Evolutionary conservation across 2,113 vertebrate species (phyloP), one percentile per base, ranked within the genome.

Genomic region (Syngnathus floridae): DNA sequence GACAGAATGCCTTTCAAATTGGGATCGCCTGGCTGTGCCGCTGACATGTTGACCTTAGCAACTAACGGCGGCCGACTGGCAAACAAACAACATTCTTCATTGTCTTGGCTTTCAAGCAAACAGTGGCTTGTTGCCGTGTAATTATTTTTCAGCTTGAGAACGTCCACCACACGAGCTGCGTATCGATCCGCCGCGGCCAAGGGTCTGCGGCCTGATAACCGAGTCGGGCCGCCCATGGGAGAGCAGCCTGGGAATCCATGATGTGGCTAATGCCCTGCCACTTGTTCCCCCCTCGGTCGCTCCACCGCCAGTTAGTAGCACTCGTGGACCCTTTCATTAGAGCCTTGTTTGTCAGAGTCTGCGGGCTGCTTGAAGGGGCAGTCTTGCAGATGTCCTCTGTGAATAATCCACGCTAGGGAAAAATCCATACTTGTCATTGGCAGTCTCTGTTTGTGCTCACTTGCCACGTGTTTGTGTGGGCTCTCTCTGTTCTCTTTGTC

Each of bases 381-480:
- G 80, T 81, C 82, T 88, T 83, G 83, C 81, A 87, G 81, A 84
- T 88, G 88, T 91, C 91, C 90, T 91, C 67, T 87, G 88, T 88
- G 88, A 90, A 90, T 90, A 86, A 90, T 82, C 81, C 80, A 67
- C 83, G 81, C 85, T 31, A 72, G 84, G 87, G 83, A 83, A 86
- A 86, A 91, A 91, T 92, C 90, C 82, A 91, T 92, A 91, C 89
- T 89, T 91, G 90, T 92, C 91, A 92, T 79, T 74, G 87, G 78
- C 73, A 72, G 80, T 66, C 52, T 77, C 62, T 36, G 71, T 38
- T 67, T 51, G 62, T n/a, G 38, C 56, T 43, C 64, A 36, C 65
- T 67, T 51, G 48, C 76, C n/a, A 43, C 64, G 71, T 89, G 81
- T 85, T 83, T 84, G 84, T 86, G 84, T 72, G 51, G 10, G 77